Base-by-base conservation (phyloP, 2,888 invertebrate species). In the Ischnura elegans region DNA sequence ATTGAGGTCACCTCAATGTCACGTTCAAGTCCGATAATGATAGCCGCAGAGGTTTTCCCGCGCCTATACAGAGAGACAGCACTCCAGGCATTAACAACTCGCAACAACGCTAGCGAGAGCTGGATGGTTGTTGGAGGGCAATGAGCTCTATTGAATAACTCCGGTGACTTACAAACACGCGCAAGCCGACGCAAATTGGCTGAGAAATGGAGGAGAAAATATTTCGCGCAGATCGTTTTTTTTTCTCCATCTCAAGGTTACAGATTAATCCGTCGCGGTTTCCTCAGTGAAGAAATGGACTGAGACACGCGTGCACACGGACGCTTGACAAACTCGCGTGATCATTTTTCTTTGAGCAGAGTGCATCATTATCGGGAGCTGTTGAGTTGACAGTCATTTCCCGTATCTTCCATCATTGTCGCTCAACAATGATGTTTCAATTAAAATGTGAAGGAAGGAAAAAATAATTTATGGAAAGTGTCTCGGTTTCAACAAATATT, bases 1-100 rank as follows among this genome's bases (percentile, higher is more conserved):
- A 90, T 61, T 90, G 90, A 90, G 90, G 90, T 90, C 90, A 90
- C 90, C 55, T 61, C 90, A 90, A 90, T 90, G 90, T 61, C 90
- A 90, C 42, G 90, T 90, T 90, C 90, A 90, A 90, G 90, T 90
- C 90, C 61, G 55, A 51, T 42, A 43, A 25, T 51, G 61, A 87
- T 87, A 87, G 36, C 87, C 87, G 25, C 5, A 25, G 90, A 90
- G 61, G 13, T 90, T 87, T 87, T 87, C 87, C 87, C 51, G 36
- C 90, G 90, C 29, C 66, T 21, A n/a, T n/a, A n/a, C n/a, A n/a
- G n/a, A n/a, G 47, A 47, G 90, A 51, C 29, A 43, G 55, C 90
- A 90, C 25, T 90, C 61, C 55, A 90, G 55, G 42, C 90, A 55
- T 55, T 55, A 90, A 51, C n/a, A 5, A 29, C n/a, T 29, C 66